Evolutionary conservation across 2,797 vertebrate genomes (phyloP).

Genomic region (Apogon talboti): DNA sequence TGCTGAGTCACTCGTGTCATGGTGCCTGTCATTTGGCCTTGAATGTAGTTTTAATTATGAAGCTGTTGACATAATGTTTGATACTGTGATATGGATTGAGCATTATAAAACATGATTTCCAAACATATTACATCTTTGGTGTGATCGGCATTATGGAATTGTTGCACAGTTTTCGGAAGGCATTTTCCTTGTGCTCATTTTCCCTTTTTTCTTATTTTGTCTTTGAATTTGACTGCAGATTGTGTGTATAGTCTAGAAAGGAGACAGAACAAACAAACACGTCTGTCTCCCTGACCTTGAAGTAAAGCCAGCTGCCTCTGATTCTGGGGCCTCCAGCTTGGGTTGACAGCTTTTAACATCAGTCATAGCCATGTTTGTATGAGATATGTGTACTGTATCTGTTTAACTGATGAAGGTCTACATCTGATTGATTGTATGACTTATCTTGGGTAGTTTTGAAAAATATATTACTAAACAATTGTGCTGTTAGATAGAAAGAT

Average conservation of each 20-base stretch:
- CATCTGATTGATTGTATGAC: not conserved
- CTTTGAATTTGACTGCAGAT: not conserved
- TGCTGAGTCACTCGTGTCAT: conserved; percentile 56
- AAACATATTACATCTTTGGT: conserved; percentile 1
- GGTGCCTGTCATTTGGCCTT: conserved; percentile 19
- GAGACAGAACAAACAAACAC: conserved; percentile 33
- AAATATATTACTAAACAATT: not conserved
- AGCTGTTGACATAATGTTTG: conserved; percentile 18
- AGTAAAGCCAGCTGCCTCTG: conserved; percentile 37
- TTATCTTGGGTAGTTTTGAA: not conserved
- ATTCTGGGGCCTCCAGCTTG: not conserved
- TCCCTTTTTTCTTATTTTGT: conserved; percentile 1
- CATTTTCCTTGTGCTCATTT: not conserved
- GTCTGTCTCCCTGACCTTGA: conserved; percentile 34
- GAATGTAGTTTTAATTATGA: conserved; percentile 37
- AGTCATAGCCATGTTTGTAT: conserved; percentile 7
- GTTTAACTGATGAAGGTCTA: not conserved
- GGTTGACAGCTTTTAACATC: not conserved
- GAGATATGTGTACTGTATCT: not conserved
- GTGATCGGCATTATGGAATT: not conserved
- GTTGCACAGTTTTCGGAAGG: not conserved
- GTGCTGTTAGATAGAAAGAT: not conserved
- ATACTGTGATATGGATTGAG: conserved; percentile 24
- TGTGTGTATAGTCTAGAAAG: conserved; percentile 4
- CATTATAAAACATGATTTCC: not conserved